Evolutionary conservation across 2,888 invertebrate genomes (phyloP).

Genomic region (Fabriciana adippe): DNA sequence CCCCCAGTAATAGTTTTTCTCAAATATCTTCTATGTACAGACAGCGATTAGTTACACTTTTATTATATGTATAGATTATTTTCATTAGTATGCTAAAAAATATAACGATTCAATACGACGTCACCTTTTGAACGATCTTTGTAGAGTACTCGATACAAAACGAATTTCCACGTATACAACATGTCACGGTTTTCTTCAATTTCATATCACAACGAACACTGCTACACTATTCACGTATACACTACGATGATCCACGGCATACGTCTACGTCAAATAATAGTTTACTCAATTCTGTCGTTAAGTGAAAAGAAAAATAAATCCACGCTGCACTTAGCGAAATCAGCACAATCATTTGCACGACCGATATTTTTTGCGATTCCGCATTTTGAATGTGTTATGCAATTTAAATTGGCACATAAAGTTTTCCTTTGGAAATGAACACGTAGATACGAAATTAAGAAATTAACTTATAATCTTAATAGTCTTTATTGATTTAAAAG

Average conservation of each 20-base stretch:
- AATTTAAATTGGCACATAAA: conserved; percentile 58
- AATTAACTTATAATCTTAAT: too few species aligned
- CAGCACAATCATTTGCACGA: conserved; percentile 67
- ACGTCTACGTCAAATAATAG: conserved; percentile 59
- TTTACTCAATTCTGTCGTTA: conserved; percentile 58
- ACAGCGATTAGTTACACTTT: too few species aligned
- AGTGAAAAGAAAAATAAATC: conserved; percentile 60
- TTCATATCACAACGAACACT: conserved; percentile 62
- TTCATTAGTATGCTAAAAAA: too few species aligned
- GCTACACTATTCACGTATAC: conserved; percentile 46
- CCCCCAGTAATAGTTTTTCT: too few species aligned
- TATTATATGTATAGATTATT: too few species aligned
- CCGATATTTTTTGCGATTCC: conserved; percentile 63
- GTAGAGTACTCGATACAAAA: conserved; percentile 61
- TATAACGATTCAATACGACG: conserved; percentile 16
- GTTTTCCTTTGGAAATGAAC: conserved; percentile 28
- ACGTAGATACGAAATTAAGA: conserved; percentile 17
- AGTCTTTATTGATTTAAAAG: too few species aligned
- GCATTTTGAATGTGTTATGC: conserved; percentile 62
- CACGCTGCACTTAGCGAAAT: conserved; percentile 57
- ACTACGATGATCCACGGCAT: conserved; percentile 45
- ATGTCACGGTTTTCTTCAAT: conserved; percentile 72
- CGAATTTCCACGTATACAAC: conserved; percentile 67
- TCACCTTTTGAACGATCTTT: conserved; percentile 50
- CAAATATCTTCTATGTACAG: too few species aligned